Conservation (phyloP, 2,797 vertebrate genomes). For the Etheostoma nigrum region DNA sequence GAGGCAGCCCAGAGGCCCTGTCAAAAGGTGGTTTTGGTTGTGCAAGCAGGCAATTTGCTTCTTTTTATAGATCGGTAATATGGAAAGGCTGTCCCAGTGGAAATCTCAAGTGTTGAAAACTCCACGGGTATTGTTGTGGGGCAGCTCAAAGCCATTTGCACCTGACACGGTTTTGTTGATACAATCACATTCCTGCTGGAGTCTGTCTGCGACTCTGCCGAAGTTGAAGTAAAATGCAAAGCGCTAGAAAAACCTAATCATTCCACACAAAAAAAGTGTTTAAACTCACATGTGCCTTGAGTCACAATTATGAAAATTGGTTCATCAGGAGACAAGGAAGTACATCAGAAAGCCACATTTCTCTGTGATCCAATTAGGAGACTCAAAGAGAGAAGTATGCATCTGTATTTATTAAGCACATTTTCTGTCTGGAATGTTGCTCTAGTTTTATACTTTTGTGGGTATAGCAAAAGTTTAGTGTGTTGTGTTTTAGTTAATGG, state of each 20-base stretch:
- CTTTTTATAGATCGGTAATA: conserved; percentile 84
- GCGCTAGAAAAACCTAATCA: conserved; percentile 62
- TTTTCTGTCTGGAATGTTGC: conserved; percentile 44
- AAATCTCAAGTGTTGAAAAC: conserved; percentile 82
- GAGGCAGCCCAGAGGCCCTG: conserved; percentile 72
- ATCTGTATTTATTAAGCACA: conserved; percentile 49
- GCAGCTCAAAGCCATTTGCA: conserved; percentile 82
- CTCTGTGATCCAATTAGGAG: conserved; percentile 73
- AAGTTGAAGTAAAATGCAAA: conserved; percentile 71
- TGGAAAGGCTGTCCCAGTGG: conserved; percentile 72
- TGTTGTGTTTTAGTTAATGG: conserved; percentile 50
- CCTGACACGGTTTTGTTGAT: conserved; percentile 80
- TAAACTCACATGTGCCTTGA: conserved; percentile 62
- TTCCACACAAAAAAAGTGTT: conserved; percentile 49
- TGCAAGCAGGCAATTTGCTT: conserved; percentile 77
- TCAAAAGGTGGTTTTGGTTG: conserved; percentile 70
- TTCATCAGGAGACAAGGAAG: conserved; percentile 63
- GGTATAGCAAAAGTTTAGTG: conserved; percentile 33
- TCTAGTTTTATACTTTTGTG: conserved; percentile 36
- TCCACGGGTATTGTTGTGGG: conserved; percentile 77
- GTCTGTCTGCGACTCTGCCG: conserved; percentile 47
- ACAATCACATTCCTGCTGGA: conserved; percentile 75
- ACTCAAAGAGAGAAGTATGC: conserved; percentile 59
- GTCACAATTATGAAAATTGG: conserved; percentile 74
- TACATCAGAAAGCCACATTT: conserved; percentile 55